phyloP scores from a whole-genome alignment of 2,888 invertebrate genomes.

The Erebia ligea region DNA sequence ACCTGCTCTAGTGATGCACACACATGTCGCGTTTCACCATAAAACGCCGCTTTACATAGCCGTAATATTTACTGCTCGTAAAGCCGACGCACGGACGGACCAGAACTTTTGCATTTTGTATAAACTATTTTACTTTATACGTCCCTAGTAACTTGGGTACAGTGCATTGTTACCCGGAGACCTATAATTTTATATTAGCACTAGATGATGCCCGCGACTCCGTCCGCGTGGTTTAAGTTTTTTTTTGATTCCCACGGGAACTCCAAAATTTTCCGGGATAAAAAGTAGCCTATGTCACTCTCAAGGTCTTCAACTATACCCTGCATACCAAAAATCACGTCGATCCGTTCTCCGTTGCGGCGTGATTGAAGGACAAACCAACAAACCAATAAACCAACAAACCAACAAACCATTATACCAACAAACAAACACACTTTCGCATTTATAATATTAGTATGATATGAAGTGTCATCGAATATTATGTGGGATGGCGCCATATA shows the following conservation, averaged over 20 bases:
- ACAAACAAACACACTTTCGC: not conserved
- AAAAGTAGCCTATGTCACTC: too few species aligned
- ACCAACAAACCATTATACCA: too few species aligned
- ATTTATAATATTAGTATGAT: not conserved
- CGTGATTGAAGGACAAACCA: too few species aligned
- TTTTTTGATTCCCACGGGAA: too few species aligned
- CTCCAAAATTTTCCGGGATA: too few species aligned
- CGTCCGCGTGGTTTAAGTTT: too few species aligned
- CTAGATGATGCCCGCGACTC: too few species aligned
- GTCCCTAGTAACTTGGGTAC: constrained; percentile 12
- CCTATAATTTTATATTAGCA: constrained; percentile 4
- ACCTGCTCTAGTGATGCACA: constrained; percentile 37
- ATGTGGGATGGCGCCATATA: constrained; percentile 40
- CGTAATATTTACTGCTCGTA: constrained; percentile 66
- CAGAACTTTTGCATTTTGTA: constrained; percentile 45
- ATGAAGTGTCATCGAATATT: constrained; percentile 59
- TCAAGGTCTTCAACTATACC: too few species aligned
- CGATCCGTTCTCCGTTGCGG: too few species aligned
- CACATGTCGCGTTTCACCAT: constrained; percentile 57
- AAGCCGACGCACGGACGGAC: constrained; percentile 53
- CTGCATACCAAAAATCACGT: too few species aligned
- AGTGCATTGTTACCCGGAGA: not conserved
- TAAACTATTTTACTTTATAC: constrained; percentile 39
- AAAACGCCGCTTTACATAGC: constrained; percentile 70
- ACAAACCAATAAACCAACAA: too few species aligned